Base-by-base conservation (phyloP, 2,797 vertebrate genomes). In the Betta splendens region DNA sequence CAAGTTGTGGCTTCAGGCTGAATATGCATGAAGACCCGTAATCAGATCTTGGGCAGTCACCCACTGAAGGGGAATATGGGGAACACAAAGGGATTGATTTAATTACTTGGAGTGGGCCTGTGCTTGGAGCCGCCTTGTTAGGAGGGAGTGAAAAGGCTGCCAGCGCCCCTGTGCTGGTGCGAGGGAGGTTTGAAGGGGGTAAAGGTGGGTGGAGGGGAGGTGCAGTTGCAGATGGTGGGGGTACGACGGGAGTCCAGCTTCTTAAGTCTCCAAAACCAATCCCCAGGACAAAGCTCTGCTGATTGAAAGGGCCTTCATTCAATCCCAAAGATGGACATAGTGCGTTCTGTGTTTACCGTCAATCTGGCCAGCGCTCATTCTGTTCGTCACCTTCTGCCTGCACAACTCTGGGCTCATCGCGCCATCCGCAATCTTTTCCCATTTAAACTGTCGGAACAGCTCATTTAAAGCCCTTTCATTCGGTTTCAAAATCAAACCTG, bases 51-150 rank as follows among this genome's bases (percentile, higher is more conserved):
- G 93, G 93, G 91, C 94, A 94, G 94, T 94, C 79, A 54, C 73
- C 77, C 83, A 66, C 81, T 85, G 94, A 92, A 94, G 92, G 93
- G 93, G 94, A 95, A 95, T 94, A 95, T 74, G 93, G 91, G 92
- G 92, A 93, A 92, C 94, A 98, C 95, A 98, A 95, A 96, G 92
- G 94, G 94, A 94, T 95, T 97, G 95, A 97, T 98, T 98, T 97
- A 97, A 98, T 98, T 98, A 98, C 94, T 95, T 94, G 93, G 94
- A 97, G 95, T 96, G 95, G 94, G 92, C 68, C 94, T 92, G 90
- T 89, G 93, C 93, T 94, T 87, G 90, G 92, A 93, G 93, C 91
- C 86, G 94, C 91, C 94, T 96, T 95, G 94, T 94, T 95, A 95
- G 93, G 33, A 85, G 81, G 67, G 91, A 94, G 93, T 89, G 93